These are phyloP conservation scores for Bothrops jararaca DNA, from an alignment of 2,113 vertebrate genomes.

Conservation along the genomic window DNA sequence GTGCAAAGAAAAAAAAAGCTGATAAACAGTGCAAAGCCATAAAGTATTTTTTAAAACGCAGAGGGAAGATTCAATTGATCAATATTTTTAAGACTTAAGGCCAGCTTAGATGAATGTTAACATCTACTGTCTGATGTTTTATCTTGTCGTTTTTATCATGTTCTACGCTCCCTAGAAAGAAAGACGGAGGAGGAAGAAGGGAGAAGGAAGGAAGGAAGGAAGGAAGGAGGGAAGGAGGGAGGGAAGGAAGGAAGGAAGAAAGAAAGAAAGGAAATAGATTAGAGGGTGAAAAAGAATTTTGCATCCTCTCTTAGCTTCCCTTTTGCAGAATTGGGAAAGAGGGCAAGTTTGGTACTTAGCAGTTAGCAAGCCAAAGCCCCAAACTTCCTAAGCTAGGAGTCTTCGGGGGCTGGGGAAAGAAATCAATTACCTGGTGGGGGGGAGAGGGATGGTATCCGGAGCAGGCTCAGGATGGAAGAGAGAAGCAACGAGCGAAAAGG, in stretches of 20 bases:
- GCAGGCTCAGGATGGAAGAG: no score
- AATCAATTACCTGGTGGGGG: not conserved
- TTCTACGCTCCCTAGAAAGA: not conserved
- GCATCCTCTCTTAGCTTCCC: no score
- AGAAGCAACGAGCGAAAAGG: no score
- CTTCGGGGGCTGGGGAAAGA: not conserved
- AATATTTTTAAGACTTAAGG: not conserved
- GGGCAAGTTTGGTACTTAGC: not conserved
- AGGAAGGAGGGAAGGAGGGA: not conserved
- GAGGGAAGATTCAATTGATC: not conserved
- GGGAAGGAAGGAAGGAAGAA: not conserved
- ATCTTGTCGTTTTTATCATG: not conserved
- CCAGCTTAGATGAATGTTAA: not conserved
- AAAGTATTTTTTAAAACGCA: not conserved
- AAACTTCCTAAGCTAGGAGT: not conserved
- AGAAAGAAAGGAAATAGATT: no score
- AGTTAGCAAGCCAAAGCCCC: not conserved
- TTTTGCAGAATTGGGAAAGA: no score
- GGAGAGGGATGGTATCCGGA: not conserved
- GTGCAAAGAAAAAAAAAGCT: not conserved
- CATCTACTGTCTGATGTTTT: not conserved
- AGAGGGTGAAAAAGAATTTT: no score
- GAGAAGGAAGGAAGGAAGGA: not conserved
- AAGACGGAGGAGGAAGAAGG: no score
- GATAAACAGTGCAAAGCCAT: not conserved